Conservation (phyloP, 2,888 invertebrate species). For the Dioctria linearis region DNA sequence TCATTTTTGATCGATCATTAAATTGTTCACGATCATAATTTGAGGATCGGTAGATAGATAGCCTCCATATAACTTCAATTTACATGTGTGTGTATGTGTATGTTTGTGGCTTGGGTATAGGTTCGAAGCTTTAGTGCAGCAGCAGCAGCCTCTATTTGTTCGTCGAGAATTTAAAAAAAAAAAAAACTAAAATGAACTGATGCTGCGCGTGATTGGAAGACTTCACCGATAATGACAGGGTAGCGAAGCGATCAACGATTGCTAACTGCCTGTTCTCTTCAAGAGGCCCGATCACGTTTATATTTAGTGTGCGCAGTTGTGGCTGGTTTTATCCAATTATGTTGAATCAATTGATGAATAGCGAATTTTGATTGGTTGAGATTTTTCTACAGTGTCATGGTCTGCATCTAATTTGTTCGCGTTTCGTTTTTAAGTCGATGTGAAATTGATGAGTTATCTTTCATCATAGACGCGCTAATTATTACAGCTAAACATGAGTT, state of each 20-base stretch:
- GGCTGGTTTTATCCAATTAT: conserved; percentile 30
- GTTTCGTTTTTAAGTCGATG: no score
- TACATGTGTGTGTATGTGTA: neutral
- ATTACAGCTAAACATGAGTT: no score
- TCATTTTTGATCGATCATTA: conserved; percentile 45
- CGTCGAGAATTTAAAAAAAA: neutral
- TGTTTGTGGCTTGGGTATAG: no score
- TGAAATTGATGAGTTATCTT: no score
- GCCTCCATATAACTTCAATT: neutral
- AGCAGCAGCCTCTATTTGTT: conserved; percentile 18
- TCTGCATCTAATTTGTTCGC: neutral
- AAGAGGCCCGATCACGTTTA: conserved; percentile 45
- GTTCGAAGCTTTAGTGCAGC: neutral
- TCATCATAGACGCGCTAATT: no score
- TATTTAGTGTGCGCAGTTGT: neutral
- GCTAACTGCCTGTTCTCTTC: conserved; percentile 17
- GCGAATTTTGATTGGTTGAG: conserved; percentile 27
- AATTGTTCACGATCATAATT: conserved; percentile 46
- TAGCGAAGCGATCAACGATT: conserved; percentile 31
- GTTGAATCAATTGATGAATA: conserved; percentile 17
- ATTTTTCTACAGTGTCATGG: neutral
- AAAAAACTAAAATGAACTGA: conserved; percentile 1
- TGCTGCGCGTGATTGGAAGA: conserved; percentile 21
- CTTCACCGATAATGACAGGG: conserved; percentile 29
- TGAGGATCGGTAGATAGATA: conserved; percentile 13